Evolutionary conservation across 2,797 vertebrate genomes (phyloP), one percentile per base, ranked within the genome.

Genomic region (Halcyon badia): DNA sequence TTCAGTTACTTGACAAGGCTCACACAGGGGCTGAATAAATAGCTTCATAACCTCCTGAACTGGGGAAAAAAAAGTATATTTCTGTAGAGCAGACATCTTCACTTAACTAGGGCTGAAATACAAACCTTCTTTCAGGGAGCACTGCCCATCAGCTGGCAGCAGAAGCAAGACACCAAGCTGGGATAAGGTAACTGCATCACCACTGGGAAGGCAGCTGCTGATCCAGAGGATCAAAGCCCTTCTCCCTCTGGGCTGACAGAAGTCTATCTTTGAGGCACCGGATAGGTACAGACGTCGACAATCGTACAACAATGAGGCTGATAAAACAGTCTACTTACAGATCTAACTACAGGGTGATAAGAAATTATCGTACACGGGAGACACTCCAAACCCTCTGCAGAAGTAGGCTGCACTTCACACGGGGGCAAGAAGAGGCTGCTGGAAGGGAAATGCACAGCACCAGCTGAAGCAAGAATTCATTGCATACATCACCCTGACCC

Each of bases 21-120:
- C 41, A 46, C 8, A 39, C 19, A 7, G 1, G 9, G 44, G 14
- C 42, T 61, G 41, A 57, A 22, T 0, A 1, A 58, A 48, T 2
- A 51, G 46, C 54, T 89, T 65, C 39, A 31, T 5, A 58, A 30
- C 10, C 13, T 75, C 66, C 16, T 44, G n/a, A 56, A n/a, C 0
- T 39, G 31, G 57, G 18, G 15, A 17, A 30, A 62, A 41, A 30
- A 62, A 30, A 58, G 3, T n/a, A 1, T 6, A 6, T 65, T 76
- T 54, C 48, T 42, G 37, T 28, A 28, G 41, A 89, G 51, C 21
- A 92, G 44, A 31, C 9, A 60, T 20, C 13, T 96, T 70, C 71
- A 39, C 14, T 9, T 28, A 71, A 57, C 15, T 18, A 25, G 14
- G 17, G 24, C 61, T 71, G 66, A 88, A 52, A 16, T 37, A 69